phyloP scores from a whole-genome alignment of 2,888 invertebrate genomes.

The Eretmocerus hayati region DNA sequence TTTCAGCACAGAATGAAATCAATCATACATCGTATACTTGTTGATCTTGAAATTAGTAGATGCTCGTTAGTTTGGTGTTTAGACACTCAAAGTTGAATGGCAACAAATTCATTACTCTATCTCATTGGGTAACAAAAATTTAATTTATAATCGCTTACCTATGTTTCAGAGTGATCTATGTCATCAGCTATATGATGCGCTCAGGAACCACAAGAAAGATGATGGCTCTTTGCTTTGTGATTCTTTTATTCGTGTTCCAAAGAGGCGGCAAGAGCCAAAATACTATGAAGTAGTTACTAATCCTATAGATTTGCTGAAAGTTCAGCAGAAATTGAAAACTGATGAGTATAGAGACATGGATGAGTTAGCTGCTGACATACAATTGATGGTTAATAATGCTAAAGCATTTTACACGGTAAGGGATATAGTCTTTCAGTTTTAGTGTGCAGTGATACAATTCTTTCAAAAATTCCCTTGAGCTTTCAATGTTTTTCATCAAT shows the following conservation, averaged over 20 bases:
- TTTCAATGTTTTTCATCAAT: too few species aligned
- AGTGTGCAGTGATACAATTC: too few species aligned
- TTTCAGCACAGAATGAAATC: too few species aligned
- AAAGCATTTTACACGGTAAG: constrained; percentile 83
- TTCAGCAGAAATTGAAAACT: constrained; percentile 94
- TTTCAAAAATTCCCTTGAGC: too few species aligned
- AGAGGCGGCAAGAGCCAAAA: constrained; percentile 83
- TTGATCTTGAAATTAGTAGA: too few species aligned
- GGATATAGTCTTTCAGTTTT: too few species aligned
- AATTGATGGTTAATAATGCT: constrained; percentile 87
- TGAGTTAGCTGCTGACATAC: constrained; percentile 83
- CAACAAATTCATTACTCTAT: too few species aligned
- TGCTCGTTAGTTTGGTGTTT: too few species aligned
- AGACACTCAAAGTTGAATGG: too few species aligned
- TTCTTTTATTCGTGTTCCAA: constrained; percentile 89
- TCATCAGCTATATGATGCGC: constrained; percentile 87
- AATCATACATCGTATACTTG: too few species aligned
- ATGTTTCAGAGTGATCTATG: constrained; percentile 69
- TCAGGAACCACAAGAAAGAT: constrained; percentile 84
- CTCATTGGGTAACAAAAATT: too few species aligned
- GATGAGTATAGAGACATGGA: constrained; percentile 94
- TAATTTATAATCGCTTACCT: too few species aligned
- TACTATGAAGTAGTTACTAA: constrained; percentile 89
- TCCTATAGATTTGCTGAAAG: constrained; percentile 90
- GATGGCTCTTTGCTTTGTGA: constrained; percentile 88